These are phyloP conservation scores for Rhynchonycteris naso DNA, from an alignment of 2,797 vertebrate genomes.

Conservation along the genomic window DNA sequence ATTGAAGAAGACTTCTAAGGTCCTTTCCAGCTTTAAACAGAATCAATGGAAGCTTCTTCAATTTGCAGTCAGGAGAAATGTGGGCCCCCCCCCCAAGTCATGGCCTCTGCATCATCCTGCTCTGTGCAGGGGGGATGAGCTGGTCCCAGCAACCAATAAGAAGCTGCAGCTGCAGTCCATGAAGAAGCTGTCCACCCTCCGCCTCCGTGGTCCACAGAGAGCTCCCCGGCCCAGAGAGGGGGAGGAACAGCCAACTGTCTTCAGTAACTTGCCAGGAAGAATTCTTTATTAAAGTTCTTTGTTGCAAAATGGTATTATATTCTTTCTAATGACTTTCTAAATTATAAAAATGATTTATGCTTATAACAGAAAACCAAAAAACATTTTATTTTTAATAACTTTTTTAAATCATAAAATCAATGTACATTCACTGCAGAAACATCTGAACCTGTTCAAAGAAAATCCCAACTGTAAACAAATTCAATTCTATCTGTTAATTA, in stretches of 20 bases:
- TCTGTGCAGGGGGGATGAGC: not conserved
- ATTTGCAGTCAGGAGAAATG: not conserved
- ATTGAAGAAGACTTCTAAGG: not conserved
- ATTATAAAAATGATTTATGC: slow-evolving; percentile 55
- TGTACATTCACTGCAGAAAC: not conserved
- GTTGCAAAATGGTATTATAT: slow-evolving; percentile 33
- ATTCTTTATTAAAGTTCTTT: slow-evolving; percentile 56
- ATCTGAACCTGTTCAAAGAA: slow-evolving; percentile 40
- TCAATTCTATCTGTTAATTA: slow-evolving; percentile 36
- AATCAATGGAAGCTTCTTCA: not conserved
- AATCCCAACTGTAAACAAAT: slow-evolving; percentile 42
- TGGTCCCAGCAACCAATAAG: not conserved
- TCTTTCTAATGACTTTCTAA: slow-evolving; percentile 59
- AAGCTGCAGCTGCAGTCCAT: not conserved
- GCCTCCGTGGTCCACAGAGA: not conserved
- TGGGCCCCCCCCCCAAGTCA: not conserved
- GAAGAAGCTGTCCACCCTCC: not conserved
- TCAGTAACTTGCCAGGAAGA: slow-evolving; percentile 35
- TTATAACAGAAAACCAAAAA: slow-evolving; percentile 52
- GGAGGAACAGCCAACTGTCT: not conserved
- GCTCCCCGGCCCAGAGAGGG: slow-evolving; percentile 27
- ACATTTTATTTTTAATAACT: slow-evolving; percentile 61
- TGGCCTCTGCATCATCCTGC: not conserved
- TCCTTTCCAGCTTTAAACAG: not conserved
- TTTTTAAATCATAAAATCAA: slow-evolving; percentile 39